phyloP scores from a whole-genome alignment of 35 echinoderm and acorn worm species.

The Apostichopus japonicus region DNA sequence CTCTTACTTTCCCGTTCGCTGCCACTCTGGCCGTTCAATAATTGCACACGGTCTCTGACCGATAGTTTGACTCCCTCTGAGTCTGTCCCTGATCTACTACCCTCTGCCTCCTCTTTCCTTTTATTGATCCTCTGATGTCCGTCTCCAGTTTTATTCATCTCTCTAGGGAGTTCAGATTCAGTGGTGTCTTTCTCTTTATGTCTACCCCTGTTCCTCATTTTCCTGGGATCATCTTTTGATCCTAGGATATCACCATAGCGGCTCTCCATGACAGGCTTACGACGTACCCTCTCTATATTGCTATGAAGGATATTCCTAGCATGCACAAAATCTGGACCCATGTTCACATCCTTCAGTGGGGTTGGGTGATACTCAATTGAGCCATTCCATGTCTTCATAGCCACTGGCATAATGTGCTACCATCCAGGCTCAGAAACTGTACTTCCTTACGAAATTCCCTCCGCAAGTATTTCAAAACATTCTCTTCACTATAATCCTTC shows the following conservation, averaged over 20 bases:
- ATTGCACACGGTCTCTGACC: slow-evolving; percentile 48
- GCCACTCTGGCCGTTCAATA: slow-evolving; percentile 22
- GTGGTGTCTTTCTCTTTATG: not conserved
- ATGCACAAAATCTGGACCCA: slow-evolving; percentile 17
- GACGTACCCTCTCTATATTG: not conserved
- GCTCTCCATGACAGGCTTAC: too few species aligned
- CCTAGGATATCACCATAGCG: too few species aligned
- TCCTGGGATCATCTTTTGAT: not conserved
- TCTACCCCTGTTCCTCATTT: slow-evolving; percentile 16
- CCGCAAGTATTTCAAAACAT: too few species aligned
- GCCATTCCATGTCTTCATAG: not conserved
- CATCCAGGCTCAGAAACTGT: not conserved
- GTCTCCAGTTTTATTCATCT: not conserved
- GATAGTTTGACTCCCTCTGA: slow-evolving; percentile 3
- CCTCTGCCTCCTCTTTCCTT: not conserved
- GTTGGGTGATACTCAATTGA: not conserved
- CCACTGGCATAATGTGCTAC: slow-evolving; percentile 5
- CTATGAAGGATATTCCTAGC: not conserved
- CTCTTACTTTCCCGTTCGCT: not conserved
- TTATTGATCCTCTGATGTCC: not conserved
- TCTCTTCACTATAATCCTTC: too few species aligned
- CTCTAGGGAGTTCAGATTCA: not conserved
- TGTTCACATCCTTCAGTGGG: slow-evolving; percentile 14
- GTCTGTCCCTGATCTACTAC: slow-evolving; percentile 3
- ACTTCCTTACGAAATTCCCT: not conserved